Evolutionary conservation across 2,113 vertebrate genomes (phyloP).

Genomic region (Amphilophus citrinellus): DNA sequence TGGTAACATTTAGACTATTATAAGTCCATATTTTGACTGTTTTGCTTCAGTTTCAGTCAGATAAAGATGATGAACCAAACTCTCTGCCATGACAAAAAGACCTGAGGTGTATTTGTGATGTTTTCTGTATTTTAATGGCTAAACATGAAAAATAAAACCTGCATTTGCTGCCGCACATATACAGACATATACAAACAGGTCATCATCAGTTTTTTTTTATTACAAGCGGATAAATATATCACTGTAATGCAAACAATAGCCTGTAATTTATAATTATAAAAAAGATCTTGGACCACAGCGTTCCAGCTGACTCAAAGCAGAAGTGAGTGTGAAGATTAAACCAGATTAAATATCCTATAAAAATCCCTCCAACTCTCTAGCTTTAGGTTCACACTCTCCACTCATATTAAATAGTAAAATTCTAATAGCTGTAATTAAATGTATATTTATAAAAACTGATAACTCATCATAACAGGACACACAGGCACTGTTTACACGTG

Average conservation of each 20-base stretch:
- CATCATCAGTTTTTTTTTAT: neutral
- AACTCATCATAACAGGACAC: no score
- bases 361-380: neutral
- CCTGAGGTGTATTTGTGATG: neutral
- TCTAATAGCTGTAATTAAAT: neutral
- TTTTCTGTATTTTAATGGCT: neutral
- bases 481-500: no score
- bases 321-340: neutral
- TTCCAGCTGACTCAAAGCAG: conserved; percentile 8
- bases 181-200: neutral
- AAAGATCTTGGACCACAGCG: neutral
- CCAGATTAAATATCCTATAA: neutral
- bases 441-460: fast-evolving
- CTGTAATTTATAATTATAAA: neutral
- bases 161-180: neutral
- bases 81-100: no score
- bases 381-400: neutral
- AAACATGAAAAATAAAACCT: neutral
- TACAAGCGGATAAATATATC: conserved; percentile 4
- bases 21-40: neutral
- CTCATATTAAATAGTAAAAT: neutral
- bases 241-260: neutral
- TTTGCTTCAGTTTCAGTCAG: neutral
- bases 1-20: neutral
- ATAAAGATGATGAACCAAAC: neutral